Evolutionary conservation across 1,140 invertebrate species (phyloP), one percentile per base, ranked within the genome.

Genomic region (Drosophila pseudoobscura): DNA sequence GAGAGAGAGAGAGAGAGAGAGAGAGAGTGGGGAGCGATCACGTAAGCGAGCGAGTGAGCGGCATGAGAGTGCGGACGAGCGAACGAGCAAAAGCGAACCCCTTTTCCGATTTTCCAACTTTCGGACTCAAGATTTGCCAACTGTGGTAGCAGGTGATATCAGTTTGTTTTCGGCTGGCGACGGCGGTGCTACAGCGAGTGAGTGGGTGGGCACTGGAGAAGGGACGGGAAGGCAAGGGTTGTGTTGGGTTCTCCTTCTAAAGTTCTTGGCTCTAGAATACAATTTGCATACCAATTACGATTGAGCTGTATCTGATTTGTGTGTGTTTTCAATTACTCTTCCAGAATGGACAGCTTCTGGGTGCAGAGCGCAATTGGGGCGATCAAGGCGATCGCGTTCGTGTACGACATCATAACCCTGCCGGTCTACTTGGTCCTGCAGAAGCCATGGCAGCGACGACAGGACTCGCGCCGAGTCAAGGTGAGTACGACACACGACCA

Each of bases 371-470:
- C 95, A 66, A 93, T 97, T 76, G 93, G 93, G 45, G 94, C 96
- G 56, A 94, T 97, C 71, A 96, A 95, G 90, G 95, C 94, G 20
- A 92, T 97, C 53, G 94, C 95, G 59, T 95, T 97, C 84, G 93
- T 98, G 57, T 98, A 96, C 92, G 97, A 98, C 92, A 93, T 98
- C 70, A 92, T 98, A 76, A 98, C 97, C 50, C 96, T 97, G 92
- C 97, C 97, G 43, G 93, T 98, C 1, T 98, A 98, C 92, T 94
- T 97, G 74, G 92, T 98, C 31, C 92, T 97, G 54, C 97, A 98
- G 91, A 93, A 95, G 76, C 98, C 98, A 57, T 98, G 97, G 96
- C 95, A 95, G 89, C 95, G 95, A 78, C 93, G 95, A 56, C 94
- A 94, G 58, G 93, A 95, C 29, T 96, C 96, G 5, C 92, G 95